phyloP scores from a whole-genome alignment of 2,888 invertebrate species.

The Exephanes ischioxanthus region DNA sequence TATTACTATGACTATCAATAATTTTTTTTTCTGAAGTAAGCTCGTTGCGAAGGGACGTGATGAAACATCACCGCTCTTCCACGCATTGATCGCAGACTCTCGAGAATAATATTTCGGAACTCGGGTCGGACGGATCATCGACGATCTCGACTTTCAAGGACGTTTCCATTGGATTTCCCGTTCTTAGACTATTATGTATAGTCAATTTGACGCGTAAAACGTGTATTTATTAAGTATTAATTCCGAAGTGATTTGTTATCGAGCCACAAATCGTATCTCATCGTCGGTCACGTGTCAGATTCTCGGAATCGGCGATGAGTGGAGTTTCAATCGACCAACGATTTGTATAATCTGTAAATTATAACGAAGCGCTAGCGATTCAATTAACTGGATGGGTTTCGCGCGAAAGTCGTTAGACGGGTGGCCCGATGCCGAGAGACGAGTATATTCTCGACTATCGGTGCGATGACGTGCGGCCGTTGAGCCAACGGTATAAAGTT shows the following conservation, averaged over 20 bases:
- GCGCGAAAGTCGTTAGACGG: conserved; percentile 39
- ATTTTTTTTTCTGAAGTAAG: conserved; percentile 25
- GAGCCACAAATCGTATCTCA: background rate
- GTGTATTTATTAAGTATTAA: conserved; percentile 28
- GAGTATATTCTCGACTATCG: background rate
- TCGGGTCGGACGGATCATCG: background rate
- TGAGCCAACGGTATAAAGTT: conserved; percentile 3
- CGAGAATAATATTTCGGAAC: conserved; percentile 5
- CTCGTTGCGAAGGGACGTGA: conserved; percentile 10
- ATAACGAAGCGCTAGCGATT: conserved; percentile 23
- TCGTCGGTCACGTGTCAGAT: conserved; percentile 6
- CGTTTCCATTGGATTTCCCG: conserved; percentile 11
- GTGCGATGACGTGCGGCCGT: background rate
- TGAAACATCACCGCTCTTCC: background rate
- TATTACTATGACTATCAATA: conserved; percentile 21
- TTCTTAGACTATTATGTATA: background rate
- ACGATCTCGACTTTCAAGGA: conserved; percentile 13
- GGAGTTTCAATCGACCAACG: background rate
- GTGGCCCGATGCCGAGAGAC: conserved; percentile 21
- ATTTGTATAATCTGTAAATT: conserved; percentile 10
- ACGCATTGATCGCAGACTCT: background rate
- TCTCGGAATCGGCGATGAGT: background rate
- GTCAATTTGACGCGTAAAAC: conserved; percentile 20
- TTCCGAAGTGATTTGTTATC: conserved; percentile 5
- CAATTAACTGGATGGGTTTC: conserved; percentile 30